Evolutionary conservation across 1,140 invertebrate species (phyloP).

Genomic region (Himalopsyche phryganea): DNA sequence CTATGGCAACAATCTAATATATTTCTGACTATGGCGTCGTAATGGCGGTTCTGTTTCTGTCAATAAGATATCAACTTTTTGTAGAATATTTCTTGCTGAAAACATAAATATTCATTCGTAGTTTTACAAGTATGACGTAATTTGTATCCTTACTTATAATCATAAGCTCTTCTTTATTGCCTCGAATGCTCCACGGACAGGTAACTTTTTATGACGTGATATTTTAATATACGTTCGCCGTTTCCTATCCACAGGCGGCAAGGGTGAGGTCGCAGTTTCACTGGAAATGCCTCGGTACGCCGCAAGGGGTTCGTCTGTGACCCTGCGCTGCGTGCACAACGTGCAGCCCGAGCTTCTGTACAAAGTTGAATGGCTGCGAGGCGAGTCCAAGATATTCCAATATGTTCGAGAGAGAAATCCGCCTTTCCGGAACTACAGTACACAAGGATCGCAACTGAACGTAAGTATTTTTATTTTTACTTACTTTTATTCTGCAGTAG

Average conservation of each 20-base stretch:
- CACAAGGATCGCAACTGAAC: slow-evolving; percentile 65
- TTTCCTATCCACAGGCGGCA: slow-evolving; percentile 10
- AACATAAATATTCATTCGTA: too few species aligned
- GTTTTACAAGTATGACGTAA: too few species aligned
- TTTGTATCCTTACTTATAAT: too few species aligned
- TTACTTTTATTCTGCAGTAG: too few species aligned
- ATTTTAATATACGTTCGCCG: background rate
- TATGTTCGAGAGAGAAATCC: slow-evolving; percentile 72
- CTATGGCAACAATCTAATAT: too few species aligned
- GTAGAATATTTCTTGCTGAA: too few species aligned
- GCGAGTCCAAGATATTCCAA: slow-evolving; percentile 72
- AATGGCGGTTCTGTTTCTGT: too few species aligned
- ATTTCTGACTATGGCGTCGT: too few species aligned
- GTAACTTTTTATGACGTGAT: too few species aligned
- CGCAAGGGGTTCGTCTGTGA: slow-evolving; percentile 48
- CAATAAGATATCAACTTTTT: too few species aligned
- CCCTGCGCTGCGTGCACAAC: slow-evolving; percentile 61
- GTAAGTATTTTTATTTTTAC: slow-evolving; percentile 54
- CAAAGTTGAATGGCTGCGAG: slow-evolving; percentile 72
- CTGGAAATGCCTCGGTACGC: slow-evolving; percentile 51
- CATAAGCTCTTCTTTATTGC: too few species aligned
- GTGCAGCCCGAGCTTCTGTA: slow-evolving; percentile 60
- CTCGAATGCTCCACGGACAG: too few species aligned
- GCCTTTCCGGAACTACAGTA: slow-evolving; percentile 65
- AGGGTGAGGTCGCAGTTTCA: slow-evolving; percentile 43